Evolutionary conservation across 2,797 vertebrate species (phyloP).

Genomic region (Choloepus didactylus): DNA sequence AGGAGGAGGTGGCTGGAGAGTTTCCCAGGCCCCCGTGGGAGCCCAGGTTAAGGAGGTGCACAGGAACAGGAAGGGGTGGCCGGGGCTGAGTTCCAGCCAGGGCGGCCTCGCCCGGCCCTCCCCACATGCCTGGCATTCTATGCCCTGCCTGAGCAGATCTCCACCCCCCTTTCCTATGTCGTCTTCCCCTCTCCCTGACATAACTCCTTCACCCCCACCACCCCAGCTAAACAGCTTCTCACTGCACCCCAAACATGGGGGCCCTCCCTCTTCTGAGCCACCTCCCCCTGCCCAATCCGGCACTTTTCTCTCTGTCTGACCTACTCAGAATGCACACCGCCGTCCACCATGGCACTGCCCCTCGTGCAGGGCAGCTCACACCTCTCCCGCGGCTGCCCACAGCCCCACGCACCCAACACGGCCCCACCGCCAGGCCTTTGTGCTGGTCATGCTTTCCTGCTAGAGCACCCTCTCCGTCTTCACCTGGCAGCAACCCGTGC

Average conservation of each 20-base stretch:
- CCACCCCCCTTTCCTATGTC: not conserved
- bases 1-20: not conserved
- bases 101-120: not conserved
- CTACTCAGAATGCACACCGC: not conserved
- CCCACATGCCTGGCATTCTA: not conserved
- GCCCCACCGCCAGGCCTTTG: not conserved
- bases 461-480: not conserved
- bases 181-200: not conserved
- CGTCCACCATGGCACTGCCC: not conserved
- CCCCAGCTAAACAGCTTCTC: not conserved
- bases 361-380: not conserved
- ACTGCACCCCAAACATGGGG: not conserved
- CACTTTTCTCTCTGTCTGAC: not conserved
- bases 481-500: not conserved
- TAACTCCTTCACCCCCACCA: not conserved
- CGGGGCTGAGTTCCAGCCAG: not conserved
- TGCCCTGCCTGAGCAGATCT: not conserved
- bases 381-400: not conserved
- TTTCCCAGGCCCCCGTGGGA: not conserved
- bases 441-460: not conserved
- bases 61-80: not conserved
- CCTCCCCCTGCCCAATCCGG: not conserved
- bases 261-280: not conserved
- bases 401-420: fast-evolving
- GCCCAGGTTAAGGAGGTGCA: not conserved